Evolutionary conservation across 2,888 invertebrate genomes (phyloP).

Genomic region (Zygogramma bicolorata): DNA sequence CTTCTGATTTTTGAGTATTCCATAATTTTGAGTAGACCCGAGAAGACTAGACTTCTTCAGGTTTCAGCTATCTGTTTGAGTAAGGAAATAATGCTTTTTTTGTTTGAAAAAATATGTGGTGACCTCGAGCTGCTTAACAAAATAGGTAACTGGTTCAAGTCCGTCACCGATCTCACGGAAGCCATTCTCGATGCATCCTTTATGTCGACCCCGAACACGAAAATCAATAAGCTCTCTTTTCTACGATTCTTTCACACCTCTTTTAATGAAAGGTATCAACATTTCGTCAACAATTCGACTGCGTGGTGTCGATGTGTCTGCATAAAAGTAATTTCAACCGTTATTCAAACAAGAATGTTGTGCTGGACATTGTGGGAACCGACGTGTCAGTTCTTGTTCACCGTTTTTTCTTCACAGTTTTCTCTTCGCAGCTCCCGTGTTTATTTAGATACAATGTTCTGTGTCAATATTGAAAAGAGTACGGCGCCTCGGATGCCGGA

Average conservation of each 20-base stretch:
- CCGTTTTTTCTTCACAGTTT: slow-evolving; percentile 1
- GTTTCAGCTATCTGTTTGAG: too few relatives aligned
- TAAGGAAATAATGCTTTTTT: too few relatives aligned
- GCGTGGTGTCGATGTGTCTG: too few relatives aligned
- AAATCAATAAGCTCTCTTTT: slow-evolving; percentile 3
- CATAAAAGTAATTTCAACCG: too few relatives aligned
- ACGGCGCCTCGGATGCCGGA: neutral
- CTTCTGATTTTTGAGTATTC: too few relatives aligned
- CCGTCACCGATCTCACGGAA: neutral
- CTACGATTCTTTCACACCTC: slow-evolving; percentile 15
- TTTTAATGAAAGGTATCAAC: slow-evolving; percentile 3
- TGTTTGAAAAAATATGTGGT: neutral
- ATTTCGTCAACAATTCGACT: slow-evolving; percentile 1
- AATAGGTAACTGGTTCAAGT: neutral
- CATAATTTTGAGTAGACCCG: too few relatives aligned
- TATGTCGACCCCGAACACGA: neutral
- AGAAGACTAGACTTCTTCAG: too few relatives aligned
- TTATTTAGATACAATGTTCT: neutral
- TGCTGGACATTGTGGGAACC: neutral
- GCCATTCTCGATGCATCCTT: neutral
- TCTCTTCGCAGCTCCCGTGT: neutral
- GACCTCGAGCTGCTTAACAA: neutral
- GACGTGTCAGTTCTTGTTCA: slow-evolving; percentile 1
- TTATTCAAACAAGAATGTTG: slow-evolving; percentile 17
- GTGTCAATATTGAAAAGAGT: slow-evolving; percentile 6